Evolutionary conservation across 2,888 invertebrate species (phyloP).

Genomic region (Heteromyza rotundicornis): DNA sequence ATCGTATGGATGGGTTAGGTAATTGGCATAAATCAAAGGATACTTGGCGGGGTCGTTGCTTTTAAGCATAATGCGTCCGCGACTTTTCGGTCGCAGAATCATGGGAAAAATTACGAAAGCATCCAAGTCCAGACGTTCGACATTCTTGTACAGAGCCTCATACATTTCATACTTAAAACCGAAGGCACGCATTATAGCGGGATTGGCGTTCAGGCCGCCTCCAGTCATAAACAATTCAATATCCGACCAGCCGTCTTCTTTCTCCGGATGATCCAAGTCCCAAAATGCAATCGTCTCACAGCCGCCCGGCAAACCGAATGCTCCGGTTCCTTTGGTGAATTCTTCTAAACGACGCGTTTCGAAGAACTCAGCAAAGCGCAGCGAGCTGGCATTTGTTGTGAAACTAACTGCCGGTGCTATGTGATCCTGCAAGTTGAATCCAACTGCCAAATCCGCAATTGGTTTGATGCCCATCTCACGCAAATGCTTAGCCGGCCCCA

Average conservation of each 20-base stretch:
- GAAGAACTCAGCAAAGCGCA: constrained; percentile 40
- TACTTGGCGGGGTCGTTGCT: constrained; percentile 69
- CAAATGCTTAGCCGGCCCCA: constrained; percentile 70
- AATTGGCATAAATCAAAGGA: constrained; percentile 75
- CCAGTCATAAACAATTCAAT: constrained; percentile 72
- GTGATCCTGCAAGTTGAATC: constrained; percentile 71
- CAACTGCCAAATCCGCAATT: constrained; percentile 69
- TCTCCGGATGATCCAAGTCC: constrained; percentile 65
- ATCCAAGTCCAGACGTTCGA: constrained; percentile 46
- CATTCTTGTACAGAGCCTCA: constrained; percentile 59
- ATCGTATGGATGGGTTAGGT: constrained; percentile 70
- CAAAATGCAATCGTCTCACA: constrained; percentile 70
- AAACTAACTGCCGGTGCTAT: constrained; percentile 73
- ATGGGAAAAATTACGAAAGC: constrained; percentile 68
- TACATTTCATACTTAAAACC: constrained; percentile 62
- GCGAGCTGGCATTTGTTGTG: constrained; percentile 58
- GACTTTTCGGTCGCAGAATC: constrained; percentile 71
- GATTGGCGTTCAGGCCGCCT: constrained; percentile 60
- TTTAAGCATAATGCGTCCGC: constrained; percentile 70
- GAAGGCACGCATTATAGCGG: constrained; percentile 53
- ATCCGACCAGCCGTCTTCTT: constrained; percentile 67
- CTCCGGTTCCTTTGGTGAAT: constrained; percentile 53
- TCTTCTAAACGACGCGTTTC: constrained; percentile 33
- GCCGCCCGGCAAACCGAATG: constrained; percentile 66
- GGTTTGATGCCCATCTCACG: constrained; percentile 65